Base-by-base conservation (phyloP, 2,888 invertebrate species). In the Clanis bilineata region DNA sequence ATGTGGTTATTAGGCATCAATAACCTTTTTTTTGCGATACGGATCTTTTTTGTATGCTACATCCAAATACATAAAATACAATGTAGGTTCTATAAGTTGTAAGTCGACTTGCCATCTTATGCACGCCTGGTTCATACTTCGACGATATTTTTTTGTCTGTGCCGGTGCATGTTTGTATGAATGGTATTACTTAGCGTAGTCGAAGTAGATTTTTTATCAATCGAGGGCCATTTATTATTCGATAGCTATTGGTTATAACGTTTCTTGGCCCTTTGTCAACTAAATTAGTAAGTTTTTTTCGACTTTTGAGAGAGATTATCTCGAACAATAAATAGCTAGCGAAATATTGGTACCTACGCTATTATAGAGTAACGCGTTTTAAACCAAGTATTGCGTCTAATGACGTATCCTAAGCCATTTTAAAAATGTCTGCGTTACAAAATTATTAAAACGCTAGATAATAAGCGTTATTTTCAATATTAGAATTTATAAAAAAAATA, bases 291-390 rank as follows among this genome's bases (percentile, higher is more conserved):
- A 15, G 22, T 45, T 59, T 51, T 23, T 56, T 56, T 56, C 38
- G 23, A 56, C 39, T 73, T 73, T 69, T 73, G 75, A 80, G 80
- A 80, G 82, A 80, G 77, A 79, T 65, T 72, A 72, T 81, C 73
- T 80, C 71, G 62, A 68, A 69, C 70, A 72, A 70, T 72, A 69
- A 76, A 74, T 71, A 68, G 67, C 56, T 77, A 77, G 70, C 69
- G 59, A 60, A 71, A 69, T 66, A 63, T 67, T 61, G 64, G 67
- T 60, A n/a, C n/a, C n/a, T n/a, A 62, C 57, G 60, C 59, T 63
- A 47, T 57, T 62, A 39, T 38, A 56, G 39, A 39, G 10, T 39
- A 56, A 56, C 38, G 57, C 57, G 57, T 59, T 61, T 32, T 57
- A n/a, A n/a, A n/a, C n/a, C n/a, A n/a, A n/a, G n/a, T n/a, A n/a